Base-by-base conservation (phyloP, 1,140 invertebrate species). In the Helicoverpa armigera region DNA sequence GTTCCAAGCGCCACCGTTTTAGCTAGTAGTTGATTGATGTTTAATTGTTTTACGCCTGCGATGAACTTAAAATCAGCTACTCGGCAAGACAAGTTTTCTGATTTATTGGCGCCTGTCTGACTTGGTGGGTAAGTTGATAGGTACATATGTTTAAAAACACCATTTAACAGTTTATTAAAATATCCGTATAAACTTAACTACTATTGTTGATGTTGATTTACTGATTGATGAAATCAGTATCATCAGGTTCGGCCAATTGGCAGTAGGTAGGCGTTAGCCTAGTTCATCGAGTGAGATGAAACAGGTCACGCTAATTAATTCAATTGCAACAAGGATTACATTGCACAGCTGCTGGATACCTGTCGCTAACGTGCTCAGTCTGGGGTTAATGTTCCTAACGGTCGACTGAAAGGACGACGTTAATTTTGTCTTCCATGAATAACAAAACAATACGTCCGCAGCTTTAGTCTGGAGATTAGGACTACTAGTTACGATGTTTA, bases 401-500 rank as follows among this genome's bases (percentile, higher is more conserved):
- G 51, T 50, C 69, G 9, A 72, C 50, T 54, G 48, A n/a, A 54
- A 54, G 69, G 69, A 72, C 69, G 23, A 14, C 29, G 65, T 18
- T 72, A 72, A 72, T 72, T 51, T 31, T 18, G 51, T 69, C 65
- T 69, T 69, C 48, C 65, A 69, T 69, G 48, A 69, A 69, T 69
- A 69, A 69, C 65, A 69, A 69, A 69, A 69, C 65, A 23, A 69
- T 29, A 50, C 48, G 16, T 18, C 48, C 16, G 16, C 23, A 51
- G 48, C 43, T 51, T 51, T 69, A 51, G 48, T 69, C 65, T 65
- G 14, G 18, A 48, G 65, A 69, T 51, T 69, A 69, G 31, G 31
- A 65, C 29, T 31, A 58, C 56, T 65, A 56, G 31, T n/a, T 69
- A 69, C 51, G 43, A 69, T 23, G 18, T 51, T 35, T 63, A 63